Evolutionary conservation across 35 echinoderm and acorn worm genomes (phyloP).

Genomic region (Heliocidaris tuberculata): DNA sequence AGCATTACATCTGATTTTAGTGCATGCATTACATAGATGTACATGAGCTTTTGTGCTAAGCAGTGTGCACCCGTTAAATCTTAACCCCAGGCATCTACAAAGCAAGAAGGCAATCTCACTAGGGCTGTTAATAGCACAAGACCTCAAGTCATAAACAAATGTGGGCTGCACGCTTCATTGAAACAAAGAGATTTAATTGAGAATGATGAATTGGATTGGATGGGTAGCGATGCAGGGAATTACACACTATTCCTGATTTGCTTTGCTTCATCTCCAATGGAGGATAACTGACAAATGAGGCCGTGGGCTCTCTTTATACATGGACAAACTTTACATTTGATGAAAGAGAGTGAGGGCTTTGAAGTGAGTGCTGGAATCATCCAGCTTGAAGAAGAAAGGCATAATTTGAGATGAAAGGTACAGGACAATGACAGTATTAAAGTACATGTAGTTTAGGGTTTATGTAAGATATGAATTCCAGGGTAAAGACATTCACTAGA

Average conservation of each 20-base stretch:
- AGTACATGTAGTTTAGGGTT: background rate
- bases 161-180: background rate
- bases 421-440: background rate
- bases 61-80: constrained; percentile 4
- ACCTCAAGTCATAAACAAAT: constrained; percentile 33
- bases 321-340: background rate
- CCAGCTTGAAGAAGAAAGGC: background rate
- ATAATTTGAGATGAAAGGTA: background rate
- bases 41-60: no score
- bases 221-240: constrained; percentile 27
- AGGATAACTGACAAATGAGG: constrained; percentile 1
- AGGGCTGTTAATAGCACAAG: background rate
- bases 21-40: no score
- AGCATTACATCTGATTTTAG: background rate
- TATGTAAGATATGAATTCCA: background rate
- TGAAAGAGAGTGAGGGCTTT: background rate
- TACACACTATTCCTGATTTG: constrained; percentile 36
- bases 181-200: constrained; percentile 25
- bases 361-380: background rate
- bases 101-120: background rate
- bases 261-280: constrained; percentile 1
- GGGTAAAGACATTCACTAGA: background rate
- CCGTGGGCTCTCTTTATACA: background rate
- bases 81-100: background rate
- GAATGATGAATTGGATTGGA: constrained; percentile 45